Evolutionary conservation across 2,113 vertebrate genomes (phyloP), one percentile per base, ranked within the genome.

Genomic region (Zosterops borbonicus): DNA sequence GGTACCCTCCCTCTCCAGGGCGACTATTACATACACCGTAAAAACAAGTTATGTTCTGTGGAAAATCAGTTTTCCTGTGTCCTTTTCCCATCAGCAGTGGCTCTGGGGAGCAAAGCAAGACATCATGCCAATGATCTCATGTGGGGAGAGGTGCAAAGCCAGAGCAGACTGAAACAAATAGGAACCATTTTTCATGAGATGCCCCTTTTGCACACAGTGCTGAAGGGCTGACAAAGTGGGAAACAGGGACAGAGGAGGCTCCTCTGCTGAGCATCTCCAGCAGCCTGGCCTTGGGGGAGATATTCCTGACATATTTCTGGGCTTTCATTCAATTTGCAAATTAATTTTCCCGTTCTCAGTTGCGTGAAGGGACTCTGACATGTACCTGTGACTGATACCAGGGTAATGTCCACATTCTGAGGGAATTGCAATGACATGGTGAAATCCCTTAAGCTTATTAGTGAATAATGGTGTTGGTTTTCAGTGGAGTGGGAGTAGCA

Each of bases 391-490:
- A 39, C 73, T 42, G 90, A 74, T 75, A 20, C 14, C 0, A 1
- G 42, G 59, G 56, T 65, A 58, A 39, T 4, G 15, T 64, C 93
- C 85, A 56, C 71, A 49, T 70, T 52, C 35, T 15, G 87, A 83
- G 88, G 79, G 90, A 85, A 62, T 67, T 59, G 60, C 69, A 83
- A 20, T 15, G 52, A n/a, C 90, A 70, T 78, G 28, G 60, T 75
- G 79, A 93, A 96, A 95, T 91, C 92, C 47, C 68, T 93, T 94
- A 88, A 92, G 85, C 90, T 94, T 70, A 79, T 95, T 95, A 83
- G 41, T 25, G 69, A 77, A 81, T 70, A 67, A 83, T 17, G 31
- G 39, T 77, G 44, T 64, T 46, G 8, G 90, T 82, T 93, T 86
- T 78, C 28, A 19, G 77, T n/a, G 12, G 50, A 47, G 71, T 5